These are phyloP conservation scores for Glaucomys volans DNA, from an alignment of 2,113 vertebrate genomes.

Conservation along the genomic window DNA sequence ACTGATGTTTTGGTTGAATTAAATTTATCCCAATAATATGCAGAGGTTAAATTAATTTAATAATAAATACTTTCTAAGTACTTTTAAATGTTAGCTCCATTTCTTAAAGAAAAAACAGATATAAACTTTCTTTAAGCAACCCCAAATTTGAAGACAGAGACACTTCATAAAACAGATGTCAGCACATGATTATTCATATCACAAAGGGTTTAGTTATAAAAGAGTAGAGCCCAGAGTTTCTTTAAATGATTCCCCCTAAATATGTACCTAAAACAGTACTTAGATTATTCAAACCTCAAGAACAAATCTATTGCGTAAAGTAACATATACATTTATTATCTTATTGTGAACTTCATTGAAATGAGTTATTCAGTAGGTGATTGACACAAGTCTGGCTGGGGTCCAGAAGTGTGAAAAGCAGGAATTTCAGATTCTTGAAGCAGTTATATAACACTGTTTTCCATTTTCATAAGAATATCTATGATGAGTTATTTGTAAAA, in stretches of 20 bases:
- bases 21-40: background rate
- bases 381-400: background rate
- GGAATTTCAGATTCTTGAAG: background rate
- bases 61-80: background rate
- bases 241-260: background rate
- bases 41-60: background rate
- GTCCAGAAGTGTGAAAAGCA: background rate
- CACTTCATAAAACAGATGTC: background rate
- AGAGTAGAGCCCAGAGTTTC: background rate
- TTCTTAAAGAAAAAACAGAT: background rate
- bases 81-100: background rate
- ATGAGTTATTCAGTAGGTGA: conserved; percentile 15
- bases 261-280: background rate
- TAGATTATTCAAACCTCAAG: background rate
- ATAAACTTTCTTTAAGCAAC: background rate
- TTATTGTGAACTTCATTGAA: conserved; percentile 29
- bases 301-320: conserved; percentile 11
- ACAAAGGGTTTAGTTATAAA: background rate
- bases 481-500: background rate
- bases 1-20: background rate
- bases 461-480: background rate
- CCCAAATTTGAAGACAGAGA: background rate
- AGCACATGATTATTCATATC: background rate
- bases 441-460: background rate
- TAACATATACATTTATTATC: background rate